Evolutionary conservation across 2,113 vertebrate species (phyloP).

Genomic region (Urocynchramus pylzowi): DNA sequence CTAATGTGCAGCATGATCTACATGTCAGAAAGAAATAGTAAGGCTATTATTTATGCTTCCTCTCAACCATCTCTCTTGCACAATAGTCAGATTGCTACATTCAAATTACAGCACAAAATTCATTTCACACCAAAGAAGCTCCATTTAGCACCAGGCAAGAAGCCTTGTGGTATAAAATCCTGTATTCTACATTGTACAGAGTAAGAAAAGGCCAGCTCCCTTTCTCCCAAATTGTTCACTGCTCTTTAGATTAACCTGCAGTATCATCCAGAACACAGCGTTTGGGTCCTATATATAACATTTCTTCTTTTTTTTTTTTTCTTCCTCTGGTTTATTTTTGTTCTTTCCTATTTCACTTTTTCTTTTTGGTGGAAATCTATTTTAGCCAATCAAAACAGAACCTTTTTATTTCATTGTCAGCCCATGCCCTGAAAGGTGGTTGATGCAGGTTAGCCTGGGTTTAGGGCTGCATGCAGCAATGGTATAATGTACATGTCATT

Average conservation of each 20-base stretch:
- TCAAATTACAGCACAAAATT: not conserved
- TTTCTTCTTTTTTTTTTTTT: not conserved
- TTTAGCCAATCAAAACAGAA: not conserved
- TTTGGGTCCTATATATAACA: not conserved
- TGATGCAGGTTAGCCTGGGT: not conserved
- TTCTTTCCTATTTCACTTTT: not conserved
- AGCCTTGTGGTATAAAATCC: not conserved
- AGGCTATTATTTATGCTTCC: constrained; percentile 43
- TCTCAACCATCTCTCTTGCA: not conserved
- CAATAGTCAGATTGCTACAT: constrained; percentile 5
- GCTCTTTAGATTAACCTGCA: not conserved
- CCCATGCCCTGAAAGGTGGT: not conserved
- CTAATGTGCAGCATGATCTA: constrained; percentile 2
- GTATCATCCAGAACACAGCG: not conserved
- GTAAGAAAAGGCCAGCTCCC: not conserved
- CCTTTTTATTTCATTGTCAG: not conserved
- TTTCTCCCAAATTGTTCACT: not conserved
- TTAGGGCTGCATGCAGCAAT: not conserved
- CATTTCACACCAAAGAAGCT: not conserved
- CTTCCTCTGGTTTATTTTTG: not conserved
- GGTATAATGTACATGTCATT: not conserved
- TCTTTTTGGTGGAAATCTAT: not conserved
- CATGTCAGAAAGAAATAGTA: constrained; percentile 6
- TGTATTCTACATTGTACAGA: not conserved
- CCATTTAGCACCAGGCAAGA: not conserved